Evolutionary conservation across 2,797 vertebrate species (phyloP).

Genomic region (Anniella stebbinsi): DNA sequence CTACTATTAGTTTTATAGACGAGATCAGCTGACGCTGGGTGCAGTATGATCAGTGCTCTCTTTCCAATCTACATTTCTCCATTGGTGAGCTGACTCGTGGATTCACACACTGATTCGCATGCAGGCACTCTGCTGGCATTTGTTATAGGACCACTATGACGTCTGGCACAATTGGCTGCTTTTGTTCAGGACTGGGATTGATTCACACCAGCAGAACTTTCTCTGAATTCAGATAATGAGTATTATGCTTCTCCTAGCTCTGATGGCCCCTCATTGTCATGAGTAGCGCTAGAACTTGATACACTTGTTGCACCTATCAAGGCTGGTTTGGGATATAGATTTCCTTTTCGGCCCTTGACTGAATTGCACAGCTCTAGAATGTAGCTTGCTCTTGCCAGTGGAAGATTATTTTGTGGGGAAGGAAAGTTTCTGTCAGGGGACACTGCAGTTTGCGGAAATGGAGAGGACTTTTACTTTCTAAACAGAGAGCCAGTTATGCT

Average conservation of each 20-base stretch:
- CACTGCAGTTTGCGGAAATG: background rate
- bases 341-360: background rate
- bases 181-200: slow-evolving; percentile 7
- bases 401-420: background rate
- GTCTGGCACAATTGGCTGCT: slow-evolving; percentile 16
- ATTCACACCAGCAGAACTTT: slow-evolving; percentile 14
- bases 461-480: background rate
- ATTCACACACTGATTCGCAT: background rate
- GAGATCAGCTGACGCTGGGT: background rate
- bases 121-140: background rate
- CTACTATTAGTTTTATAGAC: slow-evolving; percentile 9
- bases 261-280: background rate
- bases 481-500: slow-evolving; percentile 11
- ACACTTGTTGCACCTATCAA: background rate
- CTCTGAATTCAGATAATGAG: background rate
- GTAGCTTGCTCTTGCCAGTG: background rate
- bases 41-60: background rate
- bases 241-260: background rate
- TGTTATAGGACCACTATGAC: background rate
- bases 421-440: background rate
- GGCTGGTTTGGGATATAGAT: background rate
- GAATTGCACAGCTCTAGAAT: background rate
- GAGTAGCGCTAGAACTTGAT: background rate
- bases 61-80: background rate
- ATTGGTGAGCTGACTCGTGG: background rate